Conservation (phyloP, 2,888 invertebrate genomes). For the Salpingus planirostris region DNA sequence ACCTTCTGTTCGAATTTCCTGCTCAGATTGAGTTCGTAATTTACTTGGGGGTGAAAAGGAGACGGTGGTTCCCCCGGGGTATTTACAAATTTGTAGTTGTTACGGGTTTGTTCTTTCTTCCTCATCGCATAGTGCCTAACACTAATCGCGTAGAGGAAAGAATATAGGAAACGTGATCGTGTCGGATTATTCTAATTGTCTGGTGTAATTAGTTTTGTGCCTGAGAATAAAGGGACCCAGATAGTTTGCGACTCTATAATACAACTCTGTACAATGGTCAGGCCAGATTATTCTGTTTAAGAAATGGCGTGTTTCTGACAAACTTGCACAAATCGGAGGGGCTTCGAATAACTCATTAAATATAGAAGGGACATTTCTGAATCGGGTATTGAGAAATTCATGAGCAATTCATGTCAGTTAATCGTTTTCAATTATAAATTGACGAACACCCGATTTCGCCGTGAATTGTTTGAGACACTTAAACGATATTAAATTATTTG, state of each 20-base stretch:
- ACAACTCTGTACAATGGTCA: too few species aligned
- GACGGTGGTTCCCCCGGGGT: neutral
- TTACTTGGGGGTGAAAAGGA: neutral
- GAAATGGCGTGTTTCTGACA: too few species aligned
- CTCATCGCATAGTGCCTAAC: too few species aligned
- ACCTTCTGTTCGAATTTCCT: conserved; percentile 1
- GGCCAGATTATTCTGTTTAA: too few species aligned
- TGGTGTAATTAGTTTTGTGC: too few species aligned
- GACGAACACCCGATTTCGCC: conserved; percentile 8
- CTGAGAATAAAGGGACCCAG: too few species aligned
- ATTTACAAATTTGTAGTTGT: neutral
- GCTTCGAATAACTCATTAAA: conserved; percentile 4
- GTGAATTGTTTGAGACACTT: conserved; percentile 11
- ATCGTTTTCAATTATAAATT: conserved; percentile 14
- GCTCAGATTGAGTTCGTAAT: conserved; percentile 1
- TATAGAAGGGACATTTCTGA: conserved; percentile 4
- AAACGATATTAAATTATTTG: conserved; percentile 12
- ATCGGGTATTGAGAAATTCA: conserved; percentile 10
- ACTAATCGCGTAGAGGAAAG: too few species aligned
- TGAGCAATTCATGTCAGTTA: conserved; percentile 13
- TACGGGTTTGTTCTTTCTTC: too few species aligned
- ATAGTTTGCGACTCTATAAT: too few species aligned
- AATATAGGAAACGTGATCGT: too few species aligned
- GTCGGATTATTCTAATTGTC: too few species aligned
- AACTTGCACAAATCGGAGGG: conserved; percentile 1